Conservation (phyloP, 2,113 vertebrate species). For the Muscicapa adusta region DNA sequence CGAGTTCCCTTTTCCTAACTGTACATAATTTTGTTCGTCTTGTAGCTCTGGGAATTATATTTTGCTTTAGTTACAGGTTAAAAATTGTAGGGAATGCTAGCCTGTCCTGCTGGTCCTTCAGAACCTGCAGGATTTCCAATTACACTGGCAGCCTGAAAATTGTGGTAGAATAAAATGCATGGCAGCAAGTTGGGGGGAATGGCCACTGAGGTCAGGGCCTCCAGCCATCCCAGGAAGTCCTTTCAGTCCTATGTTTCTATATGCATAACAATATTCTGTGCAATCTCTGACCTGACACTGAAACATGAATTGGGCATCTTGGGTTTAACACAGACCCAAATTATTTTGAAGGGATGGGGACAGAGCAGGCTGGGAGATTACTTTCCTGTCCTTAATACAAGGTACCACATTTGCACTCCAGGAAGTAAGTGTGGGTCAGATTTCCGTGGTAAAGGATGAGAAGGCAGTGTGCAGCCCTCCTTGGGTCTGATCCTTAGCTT, state of each 20-base stretch:
- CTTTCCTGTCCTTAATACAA: background rate
- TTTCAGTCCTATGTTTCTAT: background rate
- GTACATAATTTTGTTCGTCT: background rate
- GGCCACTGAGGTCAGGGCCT: background rate
- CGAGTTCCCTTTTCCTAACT: background rate
- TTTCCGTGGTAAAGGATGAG: background rate
- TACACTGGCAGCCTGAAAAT: background rate
- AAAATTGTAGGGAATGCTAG: background rate
- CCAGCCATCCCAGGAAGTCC: background rate
- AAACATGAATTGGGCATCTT: background rate
- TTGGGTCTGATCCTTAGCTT: background rate
- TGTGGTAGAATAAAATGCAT: background rate
- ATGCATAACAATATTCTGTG: background rate
- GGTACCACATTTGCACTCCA: background rate
- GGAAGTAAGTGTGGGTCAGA: background rate
- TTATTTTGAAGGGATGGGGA: background rate
- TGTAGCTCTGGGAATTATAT: background rate
- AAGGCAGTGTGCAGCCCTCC: background rate
- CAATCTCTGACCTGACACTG: background rate
- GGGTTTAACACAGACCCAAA: background rate
- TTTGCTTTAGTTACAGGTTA: background rate
- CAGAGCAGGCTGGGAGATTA: fast-evolving
- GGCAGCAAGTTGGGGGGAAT: background rate
- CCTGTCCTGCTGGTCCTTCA: background rate
- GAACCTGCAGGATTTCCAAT: background rate